Percentiles rank a stretch among this genome's conserved stretches.
These are phyloP conservation scores for Mellilla xanthometata DNA, from an alignment of 2,888 invertebrate genomes.

Conservation along the genomic window DNA sequence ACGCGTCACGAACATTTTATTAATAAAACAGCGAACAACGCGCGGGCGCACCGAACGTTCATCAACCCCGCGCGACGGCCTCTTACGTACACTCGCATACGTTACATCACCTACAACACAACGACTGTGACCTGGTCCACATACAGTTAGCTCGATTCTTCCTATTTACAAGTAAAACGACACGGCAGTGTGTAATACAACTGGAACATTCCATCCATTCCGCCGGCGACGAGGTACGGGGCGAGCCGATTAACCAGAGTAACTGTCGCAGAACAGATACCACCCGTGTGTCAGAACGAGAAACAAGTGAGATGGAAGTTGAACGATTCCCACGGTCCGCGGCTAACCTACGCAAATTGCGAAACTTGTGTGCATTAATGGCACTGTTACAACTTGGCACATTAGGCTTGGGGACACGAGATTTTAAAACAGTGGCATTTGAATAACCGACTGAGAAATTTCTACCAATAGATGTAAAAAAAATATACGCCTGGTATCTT, in stretches of 20 bases:
- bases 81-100: conserved; percentile 52
- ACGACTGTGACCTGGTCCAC: conserved; percentile 42
- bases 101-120: conserved; percentile 53
- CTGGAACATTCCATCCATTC: conserved; percentile 40
- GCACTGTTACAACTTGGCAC: conserved; percentile 39
- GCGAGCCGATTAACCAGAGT: conserved; percentile 65
- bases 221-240: conserved; percentile 39
- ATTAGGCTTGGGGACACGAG: conserved; percentile 12
- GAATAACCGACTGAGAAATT: conserved; percentile 14
- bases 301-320: conserved; percentile 42
- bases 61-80: conserved; percentile 68
- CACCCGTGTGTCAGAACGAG: conserved; percentile 32
- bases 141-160: conserved; percentile 32
- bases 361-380: conserved; percentile 49
- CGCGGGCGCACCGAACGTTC: conserved; percentile 62
- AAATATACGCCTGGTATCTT: no score
- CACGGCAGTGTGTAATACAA: conserved; percentile 2
- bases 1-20: conserved; percentile 76
- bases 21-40: conserved; percentile 73
- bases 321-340: conserved; percentile 69
- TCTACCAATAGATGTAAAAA: not conserved
- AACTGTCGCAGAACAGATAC: conserved; percentile 47
- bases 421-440: conserved; percentile 10
- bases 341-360: conserved; percentile 50
- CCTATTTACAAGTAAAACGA: conserved; percentile 23